phyloP scores from a whole-genome alignment of 1,140 invertebrate species.

The Drosophila nigrodunni region DNA sequence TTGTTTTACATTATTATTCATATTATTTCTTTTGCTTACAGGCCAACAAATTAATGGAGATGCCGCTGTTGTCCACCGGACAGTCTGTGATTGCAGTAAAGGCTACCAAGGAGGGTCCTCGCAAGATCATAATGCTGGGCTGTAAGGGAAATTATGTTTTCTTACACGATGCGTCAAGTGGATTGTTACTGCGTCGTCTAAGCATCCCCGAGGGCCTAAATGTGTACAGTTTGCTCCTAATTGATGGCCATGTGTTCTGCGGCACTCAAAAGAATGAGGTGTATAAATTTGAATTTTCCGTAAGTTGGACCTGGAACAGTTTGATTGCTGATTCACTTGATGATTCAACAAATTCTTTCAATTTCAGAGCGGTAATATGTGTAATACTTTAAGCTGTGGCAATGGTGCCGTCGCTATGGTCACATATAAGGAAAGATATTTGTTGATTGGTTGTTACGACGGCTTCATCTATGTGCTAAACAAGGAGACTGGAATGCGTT shows the following conservation, averaged over 20 bases:
- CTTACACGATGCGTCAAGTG: conserved; percentile 88
- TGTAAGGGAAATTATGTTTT: conserved; percentile 88
- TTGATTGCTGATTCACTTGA: neutral
- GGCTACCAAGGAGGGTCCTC: conserved; percentile 88
- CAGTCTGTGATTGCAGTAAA: conserved; percentile 87
- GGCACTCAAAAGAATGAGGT: conserved; percentile 89
- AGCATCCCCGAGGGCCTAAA: conserved; percentile 87
- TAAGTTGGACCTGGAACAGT: conserved; percentile 69
- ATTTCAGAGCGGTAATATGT: conserved; percentile 86
- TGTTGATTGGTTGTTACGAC: conserved; percentile 90
- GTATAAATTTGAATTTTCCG: conserved; percentile 88
- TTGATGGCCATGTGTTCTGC: conserved; percentile 88
- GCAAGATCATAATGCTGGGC: conserved; percentile 88
- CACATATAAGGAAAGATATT: conserved; percentile 85
- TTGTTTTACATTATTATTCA: conserved; percentile 4
- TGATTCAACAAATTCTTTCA: neutral
- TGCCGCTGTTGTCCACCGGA: conserved; percentile 60
- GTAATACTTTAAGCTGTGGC: conserved; percentile 86
- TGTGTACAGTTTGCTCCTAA: conserved; percentile 88
- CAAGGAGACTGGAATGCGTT: conserved; percentile 75
- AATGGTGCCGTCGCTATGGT: conserved; percentile 89
- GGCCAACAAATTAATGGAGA: conserved; percentile 62
- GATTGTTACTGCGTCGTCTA: conserved; percentile 87
- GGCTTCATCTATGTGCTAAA: conserved; percentile 89
- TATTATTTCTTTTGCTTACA: conserved; percentile 32